These are phyloP conservation scores for Anoncus sp. DNA, from an alignment of 2,888 invertebrate species.

Conservation along the genomic window DNA sequence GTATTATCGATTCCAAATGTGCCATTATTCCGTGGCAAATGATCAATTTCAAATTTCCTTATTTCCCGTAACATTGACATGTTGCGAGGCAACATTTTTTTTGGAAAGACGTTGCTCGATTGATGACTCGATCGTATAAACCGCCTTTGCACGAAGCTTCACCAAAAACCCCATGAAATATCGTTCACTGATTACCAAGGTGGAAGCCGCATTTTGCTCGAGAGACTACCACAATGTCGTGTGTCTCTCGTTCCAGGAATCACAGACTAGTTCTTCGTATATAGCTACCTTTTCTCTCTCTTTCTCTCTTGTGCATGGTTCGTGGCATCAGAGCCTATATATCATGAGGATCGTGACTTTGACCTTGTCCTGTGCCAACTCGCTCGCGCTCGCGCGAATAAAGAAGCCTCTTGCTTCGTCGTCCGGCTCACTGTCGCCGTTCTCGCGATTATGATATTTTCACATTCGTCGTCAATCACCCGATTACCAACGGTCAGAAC, in stretches of 20 bases:
- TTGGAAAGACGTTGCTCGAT: too few relatives aligned
- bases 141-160: too few relatives aligned
- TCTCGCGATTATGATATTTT: constrained; percentile 16
- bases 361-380: constrained; percentile 37
- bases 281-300: too few relatives aligned
- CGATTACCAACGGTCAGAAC: background rate
- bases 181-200: constrained; percentile 68
- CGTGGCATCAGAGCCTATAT: constrained; percentile 3
- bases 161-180: constrained; percentile 74
- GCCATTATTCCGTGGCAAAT: too few relatives aligned
- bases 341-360: background rate
- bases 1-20: too few relatives aligned
- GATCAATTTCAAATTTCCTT: too few relatives aligned
- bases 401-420: background rate
- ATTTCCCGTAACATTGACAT: too few relatives aligned
- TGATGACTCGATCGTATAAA: too few relatives aligned
- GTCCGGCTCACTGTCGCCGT: background rate
- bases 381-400: constrained; percentile 9
- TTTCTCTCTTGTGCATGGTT: constrained; percentile 27
- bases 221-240: constrained; percentile 67
- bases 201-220: constrained; percentile 13
- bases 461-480: constrained; percentile 11
- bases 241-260: constrained; percentile 34
- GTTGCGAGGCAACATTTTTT: too few relatives aligned
- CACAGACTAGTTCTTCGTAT: too few relatives aligned